Conservation (phyloP, 2,888 invertebrate genomes). For the Lordiphosa andalusiaca region DNA sequence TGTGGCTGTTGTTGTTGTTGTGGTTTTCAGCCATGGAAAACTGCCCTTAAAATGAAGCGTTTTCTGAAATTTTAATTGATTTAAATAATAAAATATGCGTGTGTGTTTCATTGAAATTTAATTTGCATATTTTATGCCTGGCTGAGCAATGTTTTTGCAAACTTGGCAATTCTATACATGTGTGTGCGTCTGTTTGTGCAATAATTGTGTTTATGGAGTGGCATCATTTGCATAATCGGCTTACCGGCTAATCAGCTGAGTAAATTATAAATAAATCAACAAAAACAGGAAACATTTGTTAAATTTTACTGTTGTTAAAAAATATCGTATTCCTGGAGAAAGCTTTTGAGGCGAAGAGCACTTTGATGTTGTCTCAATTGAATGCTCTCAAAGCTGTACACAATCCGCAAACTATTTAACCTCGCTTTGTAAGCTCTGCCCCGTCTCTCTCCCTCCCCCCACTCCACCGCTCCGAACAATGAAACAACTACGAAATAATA, state of each 20-base stretch:
- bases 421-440: slow-evolving; percentile 38
- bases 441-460: not conserved
- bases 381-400: slow-evolving; percentile 36
- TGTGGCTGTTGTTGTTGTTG: slow-evolving; percentile 11
- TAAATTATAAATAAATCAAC: slow-evolving; percentile 38
- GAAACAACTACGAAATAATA: slow-evolving; percentile 62
- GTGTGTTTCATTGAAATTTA: slow-evolving; percentile 48
- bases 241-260: slow-evolving; percentile 51
- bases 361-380: slow-evolving; percentile 48
- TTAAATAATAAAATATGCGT: slow-evolving; percentile 43
- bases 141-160: slow-evolving; percentile 8
- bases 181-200: not conserved
- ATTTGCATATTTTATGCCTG: slow-evolving; percentile 41
- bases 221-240: slow-evolving; percentile 43
- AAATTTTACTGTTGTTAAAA: not conserved
- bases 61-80: slow-evolving; percentile 50
- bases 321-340: not conserved
- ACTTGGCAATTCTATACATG: slow-evolving; percentile 9
- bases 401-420: slow-evolving; percentile 63
- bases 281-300: slow-evolving; percentile 7
- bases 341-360: slow-evolving; percentile 11
- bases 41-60: slow-evolving; percentile 17
- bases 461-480: slow-evolving; percentile 27
- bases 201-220: slow-evolving; percentile 22
- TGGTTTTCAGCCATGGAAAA: not conserved